These are phyloP conservation scores for Platycnemis pennipes DNA, from an alignment of 2,888 invertebrate genomes.

Conservation along the genomic window DNA sequence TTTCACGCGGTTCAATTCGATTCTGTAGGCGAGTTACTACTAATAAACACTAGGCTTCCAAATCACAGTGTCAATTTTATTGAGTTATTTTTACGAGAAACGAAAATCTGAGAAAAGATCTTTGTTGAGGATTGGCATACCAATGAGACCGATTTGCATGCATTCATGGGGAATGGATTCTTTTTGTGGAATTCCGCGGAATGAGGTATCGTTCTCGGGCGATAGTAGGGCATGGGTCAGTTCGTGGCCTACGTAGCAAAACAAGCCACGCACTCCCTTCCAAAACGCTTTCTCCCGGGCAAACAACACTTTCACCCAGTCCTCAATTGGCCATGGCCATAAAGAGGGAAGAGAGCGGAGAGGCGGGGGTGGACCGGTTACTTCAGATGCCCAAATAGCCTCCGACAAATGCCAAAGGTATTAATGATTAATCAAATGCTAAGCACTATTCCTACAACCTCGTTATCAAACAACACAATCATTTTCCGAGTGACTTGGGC, in stretches of 20 bases:
- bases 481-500: too few species aligned
- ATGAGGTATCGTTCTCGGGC: background rate
- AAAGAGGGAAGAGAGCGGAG: background rate
- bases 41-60: too few species aligned
- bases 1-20: too few species aligned
- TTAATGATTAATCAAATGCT: background rate
- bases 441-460: background rate
- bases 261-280: background rate
- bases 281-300: background rate
- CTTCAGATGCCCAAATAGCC: background rate
- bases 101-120: too few species aligned
- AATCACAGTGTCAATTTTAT: too few species aligned
- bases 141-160: too few species aligned
- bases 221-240: constrained; percentile 7
- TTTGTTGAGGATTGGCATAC: too few species aligned
- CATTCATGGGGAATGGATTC: background rate
- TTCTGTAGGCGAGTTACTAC: too few species aligned
- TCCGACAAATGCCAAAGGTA: background rate
- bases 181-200: background rate
- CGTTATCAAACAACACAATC: background rate
- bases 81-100: too few species aligned
- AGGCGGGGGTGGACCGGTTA: background rate
- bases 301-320: constrained; percentile 17
- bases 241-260: background rate
- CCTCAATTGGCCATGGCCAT: background rate